Evolutionary conservation across 2,797 vertebrate genomes (phyloP), one percentile per base, ranked within the genome.

Genomic region (Ctenopoma multispine): DNA sequence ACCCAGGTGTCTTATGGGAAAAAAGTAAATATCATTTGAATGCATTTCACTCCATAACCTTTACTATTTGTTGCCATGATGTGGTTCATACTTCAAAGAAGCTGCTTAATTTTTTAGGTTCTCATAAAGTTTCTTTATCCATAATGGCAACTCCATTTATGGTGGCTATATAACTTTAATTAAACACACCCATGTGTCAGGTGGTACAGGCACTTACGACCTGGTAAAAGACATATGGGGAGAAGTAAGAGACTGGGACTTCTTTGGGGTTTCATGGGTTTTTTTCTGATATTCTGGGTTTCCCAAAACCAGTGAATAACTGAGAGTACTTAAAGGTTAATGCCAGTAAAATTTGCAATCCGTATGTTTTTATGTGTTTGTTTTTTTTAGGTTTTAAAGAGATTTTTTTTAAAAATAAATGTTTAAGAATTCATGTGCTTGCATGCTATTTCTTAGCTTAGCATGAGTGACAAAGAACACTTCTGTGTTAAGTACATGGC

Each of bases 41-140:
- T 84, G 76, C 67, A 71, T 91, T 92, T 81, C 75, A 88, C 81
- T 80, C 69, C 17, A 66, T 60, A 62, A 48, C 60, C 83, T 93
- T 91, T 89, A 92, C 85, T 75, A 63, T 92, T 81, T 13, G 59
- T 69, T 72, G 64, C 73, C 71, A 68, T 58, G 75, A 87, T 84
- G 77, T 72, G 83, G 86, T 92, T 84, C 79, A 82, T 69, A 93
- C 92, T 93, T 95, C 93, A 95, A 95, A 95, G 93, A 87, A 75
- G 63, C 77, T 63, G 78, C 72, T 92, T 89, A 17, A 41, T 41
- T 41, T 46, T 93, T 93, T 86, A 87, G 89, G 83, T 80, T 90
- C 92, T 80, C 61, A 87, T 95, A 94, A 95, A 94, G 80, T 75
- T 79, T 90, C 75, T 85, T 88, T 85, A 87, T 93, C 87, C 89